phyloP scores from a whole-genome alignment of 2,113 vertebrate genomes.

The Thymallus thymallus region DNA sequence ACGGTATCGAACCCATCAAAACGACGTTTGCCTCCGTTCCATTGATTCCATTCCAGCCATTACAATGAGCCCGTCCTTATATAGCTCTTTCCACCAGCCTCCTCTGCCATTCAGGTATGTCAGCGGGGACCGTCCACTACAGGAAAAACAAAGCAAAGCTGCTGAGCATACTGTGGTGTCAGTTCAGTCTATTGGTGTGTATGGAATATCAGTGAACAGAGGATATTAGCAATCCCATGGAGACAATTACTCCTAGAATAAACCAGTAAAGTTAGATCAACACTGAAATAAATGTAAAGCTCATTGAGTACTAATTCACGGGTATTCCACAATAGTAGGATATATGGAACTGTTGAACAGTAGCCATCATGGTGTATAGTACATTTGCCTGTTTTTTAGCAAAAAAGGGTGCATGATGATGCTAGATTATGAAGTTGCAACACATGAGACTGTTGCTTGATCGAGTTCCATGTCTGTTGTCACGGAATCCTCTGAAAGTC shows the following conservation, averaged over 20 bases:
- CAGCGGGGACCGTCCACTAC: conserved; percentile 34
- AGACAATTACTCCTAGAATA: conserved; percentile 20
- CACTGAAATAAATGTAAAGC: conserved; percentile 9
- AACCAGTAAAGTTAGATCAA: conserved; percentile 26
- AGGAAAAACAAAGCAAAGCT: conserved; percentile 18
- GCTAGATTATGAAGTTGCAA: conserved; percentile 30
- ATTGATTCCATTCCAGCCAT: no score
- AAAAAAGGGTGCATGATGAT: conserved; percentile 45
- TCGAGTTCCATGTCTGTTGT: conserved; percentile 35
- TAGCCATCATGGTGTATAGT: conserved; percentile 35
- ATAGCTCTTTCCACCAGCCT: no score
- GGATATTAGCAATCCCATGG: conserved; percentile 12
- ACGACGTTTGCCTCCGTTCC: no score
- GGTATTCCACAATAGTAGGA: conserved; percentile 18
- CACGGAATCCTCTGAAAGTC: conserved; percentile 21
- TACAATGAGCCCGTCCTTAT: no score
- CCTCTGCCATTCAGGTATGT: conserved; percentile 11
- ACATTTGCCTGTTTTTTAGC: conserved; percentile 38
- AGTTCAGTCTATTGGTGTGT: conserved; percentile 1
- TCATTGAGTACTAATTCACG: conserved; percentile 8
- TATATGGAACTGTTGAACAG: conserved; percentile 41
- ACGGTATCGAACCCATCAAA: no score
- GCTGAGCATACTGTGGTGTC: conserved; percentile 6
- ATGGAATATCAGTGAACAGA: conserved; percentile 1
- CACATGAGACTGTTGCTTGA: conserved; percentile 36